A percentile compares a stretch with the other conserved stretches of the same genome.
phyloP scores from a whole-genome alignment of 2,113 vertebrate species.

The Polypterus senegalus region DNA sequence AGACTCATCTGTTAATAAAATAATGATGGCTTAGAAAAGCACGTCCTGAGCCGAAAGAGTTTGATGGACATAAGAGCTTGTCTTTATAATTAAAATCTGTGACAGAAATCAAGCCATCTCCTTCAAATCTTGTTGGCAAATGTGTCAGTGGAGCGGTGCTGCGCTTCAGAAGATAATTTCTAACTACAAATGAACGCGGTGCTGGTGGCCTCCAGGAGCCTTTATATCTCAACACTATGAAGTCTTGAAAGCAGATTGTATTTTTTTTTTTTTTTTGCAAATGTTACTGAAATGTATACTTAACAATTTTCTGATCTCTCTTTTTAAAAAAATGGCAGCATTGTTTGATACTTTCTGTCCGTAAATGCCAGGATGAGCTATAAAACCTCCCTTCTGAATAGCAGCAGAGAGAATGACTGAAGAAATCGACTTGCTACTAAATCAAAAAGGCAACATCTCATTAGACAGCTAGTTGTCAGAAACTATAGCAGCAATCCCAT shows the following conservation, averaged over 20 bases:
- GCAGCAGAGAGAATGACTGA: too few species aligned
- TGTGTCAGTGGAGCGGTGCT: not conserved
- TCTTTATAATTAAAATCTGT: conserved; percentile 12
- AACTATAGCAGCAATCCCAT: too few species aligned
- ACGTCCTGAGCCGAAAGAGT: not conserved
- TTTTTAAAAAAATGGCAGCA: too few species aligned
- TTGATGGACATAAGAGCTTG: conserved; percentile 8
- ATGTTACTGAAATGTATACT: not conserved
- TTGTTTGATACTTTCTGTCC: too few species aligned
- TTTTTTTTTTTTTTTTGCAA: not conserved
- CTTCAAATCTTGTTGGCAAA: conserved; percentile 4
- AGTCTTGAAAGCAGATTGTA: not conserved
- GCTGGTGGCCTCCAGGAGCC: not conserved
- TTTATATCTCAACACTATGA: not conserved
- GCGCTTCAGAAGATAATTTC: conserved; percentile 8
- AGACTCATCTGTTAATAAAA: too few species aligned
- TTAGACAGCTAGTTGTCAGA: too few species aligned
- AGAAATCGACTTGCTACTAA: too few species aligned
- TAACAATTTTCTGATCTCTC: not conserved
- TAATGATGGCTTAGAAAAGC: too few species aligned
- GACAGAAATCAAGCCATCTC: conserved; percentile 8
- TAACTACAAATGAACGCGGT: not conserved
- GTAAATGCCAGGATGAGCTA: too few species aligned
- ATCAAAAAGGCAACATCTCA: too few species aligned
- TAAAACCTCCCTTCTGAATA: too few species aligned